phyloP scores from a whole-genome alignment of 2,888 invertebrate species.

The Axea sp. region DNA sequence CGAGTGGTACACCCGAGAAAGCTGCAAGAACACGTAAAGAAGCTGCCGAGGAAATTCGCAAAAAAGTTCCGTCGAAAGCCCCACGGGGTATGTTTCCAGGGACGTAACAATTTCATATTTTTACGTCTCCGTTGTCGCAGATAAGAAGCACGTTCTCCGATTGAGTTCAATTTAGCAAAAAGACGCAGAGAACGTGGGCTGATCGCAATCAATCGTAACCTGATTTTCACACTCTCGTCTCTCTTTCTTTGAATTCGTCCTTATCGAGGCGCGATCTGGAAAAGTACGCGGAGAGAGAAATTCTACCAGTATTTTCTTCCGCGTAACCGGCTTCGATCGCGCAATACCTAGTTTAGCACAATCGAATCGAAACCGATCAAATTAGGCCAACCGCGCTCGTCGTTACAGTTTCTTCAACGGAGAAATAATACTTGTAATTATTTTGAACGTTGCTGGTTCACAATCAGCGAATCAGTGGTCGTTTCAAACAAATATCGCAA shows the following conservation, averaged over 20 bases:
- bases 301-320: slow-evolving; percentile 21
- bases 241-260: slow-evolving; percentile 3
- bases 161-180: slow-evolving; percentile 38
- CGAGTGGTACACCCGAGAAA: slow-evolving; percentile 2
- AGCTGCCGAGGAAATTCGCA: no score
- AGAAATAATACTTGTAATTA: slow-evolving; percentile 1
- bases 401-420: slow-evolving; percentile 6
- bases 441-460: slow-evolving; percentile 12
- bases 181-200: slow-evolving; percentile 17
- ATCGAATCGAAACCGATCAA: slow-evolving; percentile 11
- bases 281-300: slow-evolving; percentile 20
- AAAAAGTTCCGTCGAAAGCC: no score
- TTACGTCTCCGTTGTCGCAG: neutral
- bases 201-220: slow-evolving; percentile 44
- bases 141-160: slow-evolving; percentile 35
- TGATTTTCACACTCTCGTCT: slow-evolving; percentile 30
- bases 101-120: slow-evolving; percentile 33
- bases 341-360: no score
- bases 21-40: neutral
- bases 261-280: slow-evolving; percentile 28
- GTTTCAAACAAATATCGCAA: no score
- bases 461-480: no score
- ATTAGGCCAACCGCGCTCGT: slow-evolving; percentile 14
- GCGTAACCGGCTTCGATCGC: no score
- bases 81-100: slow-evolving; percentile 5